A percentile compares a stretch with the other conserved stretches of the same genome.
These are phyloP conservation scores for Helicolenus hilgendorfi DNA, from an alignment of 2,797 vertebrate genomes.

Conservation along the genomic window DNA sequence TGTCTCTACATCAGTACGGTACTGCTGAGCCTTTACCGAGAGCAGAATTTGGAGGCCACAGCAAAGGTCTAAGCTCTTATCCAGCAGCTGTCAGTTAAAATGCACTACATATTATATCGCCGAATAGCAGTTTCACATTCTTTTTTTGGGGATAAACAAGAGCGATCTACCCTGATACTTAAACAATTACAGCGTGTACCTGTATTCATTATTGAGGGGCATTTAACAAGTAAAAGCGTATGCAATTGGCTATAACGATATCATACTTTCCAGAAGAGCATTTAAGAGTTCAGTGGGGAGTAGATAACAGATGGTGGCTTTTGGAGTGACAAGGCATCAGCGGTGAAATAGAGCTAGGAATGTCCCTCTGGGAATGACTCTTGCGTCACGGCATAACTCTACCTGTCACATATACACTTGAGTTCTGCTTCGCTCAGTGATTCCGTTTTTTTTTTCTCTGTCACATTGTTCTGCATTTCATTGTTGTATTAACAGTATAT, in stretches of 20 bases:
- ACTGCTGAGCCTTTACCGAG: neutral
- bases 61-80: slow-evolving; percentile 1
- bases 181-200: neutral
- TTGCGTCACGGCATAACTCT: slow-evolving; percentile 13
- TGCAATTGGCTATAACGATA: neutral
- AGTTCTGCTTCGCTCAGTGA: slow-evolving; percentile 8
- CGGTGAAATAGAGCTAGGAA: slow-evolving; percentile 37
- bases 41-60: slow-evolving; percentile 21
- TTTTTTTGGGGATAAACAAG: neutral
- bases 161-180: neutral
- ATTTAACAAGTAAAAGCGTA: neutral
- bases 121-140: neutral
- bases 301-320: slow-evolving; percentile 45
- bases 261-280: neutral
- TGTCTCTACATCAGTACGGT: neutral
- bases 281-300: slow-evolving; percentile 23
- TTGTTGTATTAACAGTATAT: slow-evolving; percentile 5
- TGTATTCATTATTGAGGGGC: neutral
- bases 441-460: neutral
- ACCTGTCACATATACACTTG: slow-evolving; percentile 48
- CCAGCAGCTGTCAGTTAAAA: slow-evolving; percentile 24
- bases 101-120: neutral
- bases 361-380: slow-evolving; percentile 46
- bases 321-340: slow-evolving; percentile 60
- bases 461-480: slow-evolving; percentile 8